Evolutionary conservation across 2,113 vertebrate species (phyloP), one percentile per base, ranked within the genome.

Genomic region (Malurus elegans): DNA sequence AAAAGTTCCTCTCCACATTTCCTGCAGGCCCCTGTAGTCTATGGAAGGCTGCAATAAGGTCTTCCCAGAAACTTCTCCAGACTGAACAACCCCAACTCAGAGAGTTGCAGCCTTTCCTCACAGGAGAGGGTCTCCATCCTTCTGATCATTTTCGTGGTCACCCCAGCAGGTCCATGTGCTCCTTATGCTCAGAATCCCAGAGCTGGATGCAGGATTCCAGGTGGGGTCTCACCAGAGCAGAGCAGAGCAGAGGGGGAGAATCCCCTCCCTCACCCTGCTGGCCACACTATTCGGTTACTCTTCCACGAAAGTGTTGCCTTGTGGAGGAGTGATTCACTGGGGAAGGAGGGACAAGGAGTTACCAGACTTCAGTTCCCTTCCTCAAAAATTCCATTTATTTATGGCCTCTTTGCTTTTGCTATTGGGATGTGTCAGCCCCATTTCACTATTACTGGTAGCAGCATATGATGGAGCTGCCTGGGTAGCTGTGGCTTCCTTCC

Each of bases 231-330:
- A 54, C n/a, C 14, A 47, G n/a, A 40, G 78, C 53, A 40, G 45
- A 34, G 29, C 9, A 31, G 54, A 15, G 14, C 5, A 40, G 29
- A 40, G 20, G 5, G 10, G 20, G 14, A 61, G 25, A 82, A 34
- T 48, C 31, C 26, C 12, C 25, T 48, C 29, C 29, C 25, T 69
- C 5, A 6, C 32, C 20, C 25, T 83, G 40, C 71, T 40, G 34
- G 34, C 26, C 21, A 24, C 31, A 34, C n/a, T 26, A 26, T 4
- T 25, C 48, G 31, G 14, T 28, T 70, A 42, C 8, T 54, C 9
- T 57, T 61, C 24, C 61, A n/a, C 6, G 6, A 5, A n/a, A 78
- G 18, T 0, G 0, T 24, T 70, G 17, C 47, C 51, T 29, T 23
- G 0, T 6, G 44, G 38, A 53, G 25, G 12, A 60, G 31, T 8